Percentiles rank a stretch among this genome's conserved stretches.
These are phyloP conservation scores for Acrobeloides nanus DNA, from an alignment of 2,888 invertebrate genomes.

Conservation along the genomic window DNA sequence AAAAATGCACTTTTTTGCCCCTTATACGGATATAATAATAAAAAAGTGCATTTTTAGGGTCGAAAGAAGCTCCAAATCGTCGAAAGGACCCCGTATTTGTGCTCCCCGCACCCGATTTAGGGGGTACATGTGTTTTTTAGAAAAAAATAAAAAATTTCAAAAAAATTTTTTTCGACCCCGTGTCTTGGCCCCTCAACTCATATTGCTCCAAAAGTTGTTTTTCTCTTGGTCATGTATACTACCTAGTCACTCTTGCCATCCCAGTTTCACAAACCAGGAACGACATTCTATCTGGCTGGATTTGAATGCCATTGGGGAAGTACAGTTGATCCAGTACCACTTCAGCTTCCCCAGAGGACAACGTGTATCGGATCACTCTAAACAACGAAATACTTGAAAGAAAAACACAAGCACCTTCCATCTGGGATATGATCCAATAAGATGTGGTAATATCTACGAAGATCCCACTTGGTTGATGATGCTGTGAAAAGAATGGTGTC, in stretches of 20 bases:
- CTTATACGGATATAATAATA: no score
- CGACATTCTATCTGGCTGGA: slow-evolving; percentile 74
- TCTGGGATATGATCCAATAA: slow-evolving; percentile 67
- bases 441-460: slow-evolving; percentile 66
- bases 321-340: slow-evolving; percentile 70
- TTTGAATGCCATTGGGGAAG: slow-evolving; percentile 77
- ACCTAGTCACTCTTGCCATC: slow-evolving; percentile 59
- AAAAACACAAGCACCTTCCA: slow-evolving; percentile 59
- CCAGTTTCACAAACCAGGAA: slow-evolving; percentile 71
- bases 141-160: no score
- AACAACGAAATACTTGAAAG: slow-evolving; percentile 1
- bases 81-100: no score
- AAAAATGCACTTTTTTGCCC: no score
- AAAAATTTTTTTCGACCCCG: no score
- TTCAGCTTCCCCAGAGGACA: slow-evolving; percentile 68
- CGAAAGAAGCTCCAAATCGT: no score
- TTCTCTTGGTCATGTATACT: no score
- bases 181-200: no score
- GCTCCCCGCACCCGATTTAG: no score
- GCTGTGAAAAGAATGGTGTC: slow-evolving; percentile 75
- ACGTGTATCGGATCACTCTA: slow-evolving; percentile 66
- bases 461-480: slow-evolving; percentile 67
- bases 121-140: no score
- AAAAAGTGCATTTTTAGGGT: no score
- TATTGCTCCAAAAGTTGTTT: no score